A percentile compares a stretch with the other conserved stretches of the same genome.
These are phyloP conservation scores for Caprella mutica DNA, from an alignment of 2,888 invertebrate species.

Conservation along the genomic window DNA sequence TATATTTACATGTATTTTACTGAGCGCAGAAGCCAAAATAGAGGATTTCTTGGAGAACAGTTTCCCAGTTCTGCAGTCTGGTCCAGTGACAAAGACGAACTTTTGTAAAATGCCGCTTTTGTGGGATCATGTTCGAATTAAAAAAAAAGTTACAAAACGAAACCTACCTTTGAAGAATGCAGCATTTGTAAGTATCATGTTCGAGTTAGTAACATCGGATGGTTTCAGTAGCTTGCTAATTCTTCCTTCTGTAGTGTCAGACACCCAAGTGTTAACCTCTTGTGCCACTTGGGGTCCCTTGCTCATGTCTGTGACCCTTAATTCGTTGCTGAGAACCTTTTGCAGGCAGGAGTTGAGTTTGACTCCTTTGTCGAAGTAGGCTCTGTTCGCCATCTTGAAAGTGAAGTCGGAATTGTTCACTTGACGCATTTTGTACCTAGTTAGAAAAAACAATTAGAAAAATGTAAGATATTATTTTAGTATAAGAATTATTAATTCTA, in stretches of 20 bases:
- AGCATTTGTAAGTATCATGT: slow-evolving; percentile 34
- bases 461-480: too few relatives aligned
- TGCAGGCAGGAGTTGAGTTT: slow-evolving; percentile 56
- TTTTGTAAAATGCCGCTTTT: too few relatives aligned
- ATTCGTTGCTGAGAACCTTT: slow-evolving; percentile 14
- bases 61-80: too few relatives aligned
- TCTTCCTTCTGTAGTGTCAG: slow-evolving; percentile 58
- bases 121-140: too few relatives aligned
- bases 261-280: slow-evolving; percentile 66
- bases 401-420: slow-evolving; percentile 18
- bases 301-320: slow-evolving; percentile 9
- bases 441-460: neutral
- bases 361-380: slow-evolving; percentile 51
- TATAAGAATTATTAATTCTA: too few relatives aligned
- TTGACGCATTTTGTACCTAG: slow-evolving; percentile 23
- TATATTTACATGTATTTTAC: too few relatives aligned
- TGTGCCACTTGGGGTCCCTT: slow-evolving; percentile 46
- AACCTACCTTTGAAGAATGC: slow-evolving; percentile 36
- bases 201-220: slow-evolving; percentile 17
- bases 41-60: too few relatives aligned
- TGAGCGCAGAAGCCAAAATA: too few relatives aligned
- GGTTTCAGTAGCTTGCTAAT: slow-evolving; percentile 55
- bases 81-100: too few relatives aligned
- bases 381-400: slow-evolving; percentile 21
- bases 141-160: too few relatives aligned